A percentile compares a stretch with the other conserved stretches of the same genome.
Conservation (phyloP, 2,113 vertebrate genomes). For the Panthera tigris region DNA sequence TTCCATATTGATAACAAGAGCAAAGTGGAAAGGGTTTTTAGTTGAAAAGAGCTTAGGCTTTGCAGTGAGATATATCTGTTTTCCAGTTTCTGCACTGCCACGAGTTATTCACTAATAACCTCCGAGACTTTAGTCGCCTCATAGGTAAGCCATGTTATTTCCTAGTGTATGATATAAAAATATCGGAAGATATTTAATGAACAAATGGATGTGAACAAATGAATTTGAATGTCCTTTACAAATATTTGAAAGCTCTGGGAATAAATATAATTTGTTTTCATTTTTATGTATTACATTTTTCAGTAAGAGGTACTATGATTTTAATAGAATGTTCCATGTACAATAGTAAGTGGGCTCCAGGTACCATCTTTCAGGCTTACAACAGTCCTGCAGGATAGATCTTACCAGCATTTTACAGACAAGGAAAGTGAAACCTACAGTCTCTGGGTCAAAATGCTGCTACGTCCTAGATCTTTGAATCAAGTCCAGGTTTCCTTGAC, state of each 20-base stretch:
- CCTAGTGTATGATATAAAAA: not conserved
- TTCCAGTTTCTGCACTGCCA: not conserved
- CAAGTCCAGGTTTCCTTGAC: not conserved
- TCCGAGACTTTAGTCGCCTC: not conserved
- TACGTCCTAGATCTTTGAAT: not conserved
- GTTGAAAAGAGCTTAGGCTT: not conserved
- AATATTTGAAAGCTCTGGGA: not conserved
- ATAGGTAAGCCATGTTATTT: not conserved
- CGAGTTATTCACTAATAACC: not conserved
- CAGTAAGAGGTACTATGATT: not conserved
- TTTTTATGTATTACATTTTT: not conserved
- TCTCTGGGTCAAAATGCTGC: not conserved
- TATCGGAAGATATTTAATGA: not conserved
- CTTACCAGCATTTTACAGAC: not conserved
- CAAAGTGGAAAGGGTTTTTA: not conserved
- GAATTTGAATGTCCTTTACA: not conserved
- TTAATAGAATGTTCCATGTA: not conserved
- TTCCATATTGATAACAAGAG: not conserved
- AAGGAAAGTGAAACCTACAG: rapidly evolving
- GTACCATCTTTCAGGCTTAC: not conserved
- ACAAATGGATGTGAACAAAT: not conserved
- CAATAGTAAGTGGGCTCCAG: not conserved
- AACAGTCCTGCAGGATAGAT: rapidly evolving
- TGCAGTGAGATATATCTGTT: not conserved
- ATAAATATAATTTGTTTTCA: not conserved